Base-by-base conservation (phyloP, 2,113 vertebrate species). In the Vulpes ferrilata region DNA sequence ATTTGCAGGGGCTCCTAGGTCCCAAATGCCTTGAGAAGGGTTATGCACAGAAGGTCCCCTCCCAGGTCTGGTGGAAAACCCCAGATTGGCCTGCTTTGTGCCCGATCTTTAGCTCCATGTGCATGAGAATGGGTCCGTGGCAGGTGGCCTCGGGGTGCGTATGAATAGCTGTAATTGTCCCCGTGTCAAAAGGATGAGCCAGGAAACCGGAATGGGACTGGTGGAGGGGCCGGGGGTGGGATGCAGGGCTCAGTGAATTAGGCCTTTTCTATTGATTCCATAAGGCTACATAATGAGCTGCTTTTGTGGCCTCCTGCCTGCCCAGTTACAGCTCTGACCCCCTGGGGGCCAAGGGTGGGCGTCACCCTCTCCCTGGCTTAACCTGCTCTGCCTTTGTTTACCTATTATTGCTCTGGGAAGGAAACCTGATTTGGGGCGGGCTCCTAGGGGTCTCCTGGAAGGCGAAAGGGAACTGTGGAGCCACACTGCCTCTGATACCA, bases 91-190 rank as follows among this genome's bases (percentile, higher is more conserved):
- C 88, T 93, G 97, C 98, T 98, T 99, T 99, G 98, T 98, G 97
- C 92, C 97, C 96, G 95, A 93, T 96, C 96, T 97, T 98, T 92
- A 97, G 97, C 90, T 95, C 79, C 59, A 57, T 97, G 88, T 98
- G 98, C 98, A 98, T 98, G 96, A 99, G 98, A 99, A 99, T 98
- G 97, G 98, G 73, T 90, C 93, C 67, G 65, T 98, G 98, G 98
- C 98, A 99, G 98, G 98, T 99, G 99, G 99, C 98, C 98, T 97
- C 69, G 6, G 98, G 97, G 97, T 97, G 98, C 88, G 88, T 96
- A 79, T 97, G 98, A 98, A 98, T 98, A 92, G 88, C 79, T 60
- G 94, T 95, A 96, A 98, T 98, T 98, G 98, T 98, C 96, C 90
- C 62, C 25, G 1, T 71, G 93, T 98, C 96, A 98, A 98, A 98